A percentile compares a stretch with the other conserved stretches of the same genome.
phyloP scores from a whole-genome alignment of 2,113 vertebrate species.

The Corydoras sp. region DNA sequence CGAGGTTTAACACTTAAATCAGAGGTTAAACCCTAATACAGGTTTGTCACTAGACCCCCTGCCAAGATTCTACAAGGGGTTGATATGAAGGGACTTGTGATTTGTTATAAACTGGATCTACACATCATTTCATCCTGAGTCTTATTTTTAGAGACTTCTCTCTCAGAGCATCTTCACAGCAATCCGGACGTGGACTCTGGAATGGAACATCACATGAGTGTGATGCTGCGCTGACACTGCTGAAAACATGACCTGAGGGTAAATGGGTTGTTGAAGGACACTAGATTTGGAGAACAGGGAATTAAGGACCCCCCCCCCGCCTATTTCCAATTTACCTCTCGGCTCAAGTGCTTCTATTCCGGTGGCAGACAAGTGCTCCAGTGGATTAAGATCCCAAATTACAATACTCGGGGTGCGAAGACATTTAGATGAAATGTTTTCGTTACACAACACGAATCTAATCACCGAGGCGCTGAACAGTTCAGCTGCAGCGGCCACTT shows the following conservation, averaged over 20 bases:
- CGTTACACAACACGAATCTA: slow-evolving; percentile 34
- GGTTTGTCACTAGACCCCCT: no score
- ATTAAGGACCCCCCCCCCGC: not conserved
- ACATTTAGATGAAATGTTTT: slow-evolving; percentile 25
- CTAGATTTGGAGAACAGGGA: not conserved
- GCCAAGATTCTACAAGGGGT: no score
- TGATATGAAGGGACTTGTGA: no score
- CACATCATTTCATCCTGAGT: not conserved
- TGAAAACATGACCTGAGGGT: no score
- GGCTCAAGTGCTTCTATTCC: slow-evolving; percentile 19
- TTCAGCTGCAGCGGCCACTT: slow-evolving; percentile 6
- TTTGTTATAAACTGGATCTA: not conserved
- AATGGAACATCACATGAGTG: no score
- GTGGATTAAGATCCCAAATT: slow-evolving; percentile 10
- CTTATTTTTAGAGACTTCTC: no score
- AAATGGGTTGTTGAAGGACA: slow-evolving; percentile 1
- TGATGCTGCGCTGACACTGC: no score
- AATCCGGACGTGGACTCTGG: no score
- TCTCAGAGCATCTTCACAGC: no score
- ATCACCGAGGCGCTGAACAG: slow-evolving; percentile 24
- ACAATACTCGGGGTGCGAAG: slow-evolving; percentile 2
- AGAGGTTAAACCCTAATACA: no score
- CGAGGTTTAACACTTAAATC: no score
- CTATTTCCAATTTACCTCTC: not conserved
- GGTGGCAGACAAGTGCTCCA: slow-evolving; percentile 25